A percentile compares a stretch with the other conserved stretches of the same genome.
Evolutionary conservation across 2,113 vertebrate species (phyloP).

Genomic region (Nematolebias whitei): DNA sequence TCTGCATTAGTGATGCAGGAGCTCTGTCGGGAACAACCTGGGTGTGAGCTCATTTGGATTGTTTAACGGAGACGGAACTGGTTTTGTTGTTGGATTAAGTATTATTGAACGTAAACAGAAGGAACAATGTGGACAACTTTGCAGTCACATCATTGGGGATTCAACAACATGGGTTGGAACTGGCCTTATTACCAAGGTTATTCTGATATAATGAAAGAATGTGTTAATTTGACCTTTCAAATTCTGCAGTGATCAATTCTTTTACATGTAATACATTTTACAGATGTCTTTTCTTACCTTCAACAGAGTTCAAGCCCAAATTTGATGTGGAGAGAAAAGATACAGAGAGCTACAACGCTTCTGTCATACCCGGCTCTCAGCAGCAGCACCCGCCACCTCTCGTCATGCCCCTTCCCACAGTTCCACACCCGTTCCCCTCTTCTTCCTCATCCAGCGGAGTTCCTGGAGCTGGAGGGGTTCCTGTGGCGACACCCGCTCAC

Average conservation of each 20-base stretch:
- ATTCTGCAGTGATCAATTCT: neutral
- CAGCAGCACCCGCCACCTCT: conserved; percentile 63
- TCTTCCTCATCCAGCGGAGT: conserved; percentile 77
- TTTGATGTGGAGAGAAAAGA: conserved; percentile 86
- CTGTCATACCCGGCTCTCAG: conserved; percentile 72
- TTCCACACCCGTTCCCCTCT: conserved; percentile 75
- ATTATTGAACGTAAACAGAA: conserved; percentile 19
- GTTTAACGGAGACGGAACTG: neutral
- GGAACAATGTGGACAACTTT: conserved; percentile 68
- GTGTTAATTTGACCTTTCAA: neutral
- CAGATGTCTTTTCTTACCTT: conserved; percentile 3
- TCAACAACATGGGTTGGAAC: conserved; percentile 40
- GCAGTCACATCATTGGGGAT: conserved; percentile 38
- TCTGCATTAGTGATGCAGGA: conserved; percentile 8
- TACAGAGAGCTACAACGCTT: conserved; percentile 84
- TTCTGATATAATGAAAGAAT: neutral
- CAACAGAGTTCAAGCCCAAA: conserved; percentile 80
- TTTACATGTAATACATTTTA: neutral
- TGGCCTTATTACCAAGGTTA: conserved; percentile 55
- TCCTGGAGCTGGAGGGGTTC: conserved; percentile 83
- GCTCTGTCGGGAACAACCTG: conserved; percentile 4
- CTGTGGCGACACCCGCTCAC: conserved; percentile 88
- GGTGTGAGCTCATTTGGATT: neutral
- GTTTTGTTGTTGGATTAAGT: neutral
- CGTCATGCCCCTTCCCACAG: conserved; percentile 70